These are phyloP conservation scores for Megaceryle maxima DNA, from an alignment of 2,113 vertebrate genomes.

Conservation along the genomic window DNA sequence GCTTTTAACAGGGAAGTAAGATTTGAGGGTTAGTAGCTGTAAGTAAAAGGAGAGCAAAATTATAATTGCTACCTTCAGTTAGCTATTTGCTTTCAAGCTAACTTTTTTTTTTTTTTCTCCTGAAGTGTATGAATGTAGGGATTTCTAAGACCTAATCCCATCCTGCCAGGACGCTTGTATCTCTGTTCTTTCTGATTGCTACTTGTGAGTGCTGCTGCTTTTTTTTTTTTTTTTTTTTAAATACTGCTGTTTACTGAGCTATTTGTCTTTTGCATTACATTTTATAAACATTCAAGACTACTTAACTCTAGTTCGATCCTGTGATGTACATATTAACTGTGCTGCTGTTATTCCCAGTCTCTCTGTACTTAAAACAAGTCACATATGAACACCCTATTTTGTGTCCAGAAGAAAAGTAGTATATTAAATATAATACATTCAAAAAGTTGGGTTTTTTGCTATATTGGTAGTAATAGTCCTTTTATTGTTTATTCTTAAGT, in stretches of 20 bases:
- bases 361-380: neutral
- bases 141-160: neutral
- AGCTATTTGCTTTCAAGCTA: neutral
- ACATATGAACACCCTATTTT: neutral
- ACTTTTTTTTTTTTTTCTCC: neutral
- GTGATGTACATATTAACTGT: neutral
- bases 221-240: neutral
- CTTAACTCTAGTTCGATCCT: neutral
- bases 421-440: neutral
- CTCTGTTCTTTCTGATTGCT: neutral
- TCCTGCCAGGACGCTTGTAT: neutral
- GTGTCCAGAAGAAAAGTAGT: neutral
- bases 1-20: neutral
- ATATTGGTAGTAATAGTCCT: neutral
- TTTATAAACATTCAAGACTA: neutral
- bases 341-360: rapidly evolving
- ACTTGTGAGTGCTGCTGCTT: neutral
- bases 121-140: neutral
- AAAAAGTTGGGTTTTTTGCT: neutral
- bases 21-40: neutral
- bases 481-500: neutral
- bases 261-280: neutral
- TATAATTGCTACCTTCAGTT: neutral
- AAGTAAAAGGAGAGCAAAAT: neutral
- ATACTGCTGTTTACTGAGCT: neutral